Evolutionary conservation across 2,113 vertebrate species (phyloP).

Genomic region (Myxocyprinus asiaticus): DNA sequence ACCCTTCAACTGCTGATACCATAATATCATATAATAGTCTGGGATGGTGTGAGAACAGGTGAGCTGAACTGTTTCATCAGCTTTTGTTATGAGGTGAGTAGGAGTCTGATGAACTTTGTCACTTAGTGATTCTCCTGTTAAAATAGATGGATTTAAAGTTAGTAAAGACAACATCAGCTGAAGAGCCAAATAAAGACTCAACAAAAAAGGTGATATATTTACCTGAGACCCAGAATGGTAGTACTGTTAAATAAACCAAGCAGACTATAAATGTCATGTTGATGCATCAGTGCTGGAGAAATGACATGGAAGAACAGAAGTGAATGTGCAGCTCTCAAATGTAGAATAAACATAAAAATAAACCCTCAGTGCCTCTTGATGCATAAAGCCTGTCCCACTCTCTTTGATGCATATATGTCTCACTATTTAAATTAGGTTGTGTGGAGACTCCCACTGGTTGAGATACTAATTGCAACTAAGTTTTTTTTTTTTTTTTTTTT

Average conservation of each 20-base stretch:
- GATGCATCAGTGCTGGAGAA: neutral
- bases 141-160: neutral
- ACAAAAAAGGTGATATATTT: neutral
- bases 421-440: too few relatives aligned
- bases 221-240: neutral
- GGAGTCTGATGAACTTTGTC: constrained; percentile 38
- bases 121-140: neutral
- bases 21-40: constrained; percentile 36
- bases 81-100: neutral
- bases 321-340: neutral
- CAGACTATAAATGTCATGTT: neutral
- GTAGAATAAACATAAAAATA: too few relatives aligned
- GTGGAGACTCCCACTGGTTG: too few relatives aligned
- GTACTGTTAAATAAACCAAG: neutral
- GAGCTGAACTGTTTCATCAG: constrained; percentile 6
- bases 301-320: too few relatives aligned
- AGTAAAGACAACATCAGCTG: neutral
- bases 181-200: neutral
- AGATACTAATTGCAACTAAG: too few relatives aligned
- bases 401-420: too few relatives aligned
- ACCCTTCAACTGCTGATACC: constrained; percentile 44
- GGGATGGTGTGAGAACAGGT: constrained; percentile 27
- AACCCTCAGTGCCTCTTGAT: too few relatives aligned
- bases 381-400: too few relatives aligned
- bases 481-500: too few relatives aligned